Evolutionary conservation across 1,140 invertebrate species (phyloP).

Genomic region (Maconellicoccus hirsutus): DNA sequence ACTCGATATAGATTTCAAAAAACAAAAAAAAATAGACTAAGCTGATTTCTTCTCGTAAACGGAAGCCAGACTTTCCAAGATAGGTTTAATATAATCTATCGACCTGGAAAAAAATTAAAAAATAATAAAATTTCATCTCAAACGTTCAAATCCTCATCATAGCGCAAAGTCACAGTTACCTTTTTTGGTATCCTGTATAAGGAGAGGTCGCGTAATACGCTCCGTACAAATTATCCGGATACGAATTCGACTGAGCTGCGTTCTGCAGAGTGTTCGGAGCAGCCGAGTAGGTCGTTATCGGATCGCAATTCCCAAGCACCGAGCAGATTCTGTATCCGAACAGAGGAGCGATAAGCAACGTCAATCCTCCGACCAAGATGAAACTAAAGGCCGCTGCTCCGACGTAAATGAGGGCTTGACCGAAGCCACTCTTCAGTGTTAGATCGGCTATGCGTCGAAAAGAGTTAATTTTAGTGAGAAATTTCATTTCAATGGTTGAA

Average conservation of each 20-base stretch:
- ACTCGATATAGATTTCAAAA: no score
- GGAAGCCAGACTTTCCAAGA: not conserved
- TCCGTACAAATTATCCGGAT: not conserved
- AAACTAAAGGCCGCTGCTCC: not conserved
- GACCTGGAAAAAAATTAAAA: not conserved
- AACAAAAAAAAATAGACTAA: no score
- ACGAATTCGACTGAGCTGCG: not conserved
- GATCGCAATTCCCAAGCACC: not conserved
- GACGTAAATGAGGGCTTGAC: not conserved
- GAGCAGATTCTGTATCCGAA: not conserved
- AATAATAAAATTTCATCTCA: not conserved
- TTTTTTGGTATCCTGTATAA: not conserved
- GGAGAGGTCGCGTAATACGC: not conserved
- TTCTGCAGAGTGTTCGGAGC: not conserved
- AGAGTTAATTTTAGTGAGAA: not conserved
- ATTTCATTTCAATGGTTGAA: not conserved
- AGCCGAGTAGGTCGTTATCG: not conserved
- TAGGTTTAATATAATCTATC: not conserved
- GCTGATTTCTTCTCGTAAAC: no score
- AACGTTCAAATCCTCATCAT: no score
- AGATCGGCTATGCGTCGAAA: slow-evolving; percentile 1
- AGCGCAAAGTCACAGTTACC: not conserved
- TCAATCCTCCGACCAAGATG: not conserved
- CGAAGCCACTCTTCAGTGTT: not conserved
- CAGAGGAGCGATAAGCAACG: not conserved